phyloP scores from a whole-genome alignment of 2,888 invertebrate species.

The Diarsia brunnea region DNA sequence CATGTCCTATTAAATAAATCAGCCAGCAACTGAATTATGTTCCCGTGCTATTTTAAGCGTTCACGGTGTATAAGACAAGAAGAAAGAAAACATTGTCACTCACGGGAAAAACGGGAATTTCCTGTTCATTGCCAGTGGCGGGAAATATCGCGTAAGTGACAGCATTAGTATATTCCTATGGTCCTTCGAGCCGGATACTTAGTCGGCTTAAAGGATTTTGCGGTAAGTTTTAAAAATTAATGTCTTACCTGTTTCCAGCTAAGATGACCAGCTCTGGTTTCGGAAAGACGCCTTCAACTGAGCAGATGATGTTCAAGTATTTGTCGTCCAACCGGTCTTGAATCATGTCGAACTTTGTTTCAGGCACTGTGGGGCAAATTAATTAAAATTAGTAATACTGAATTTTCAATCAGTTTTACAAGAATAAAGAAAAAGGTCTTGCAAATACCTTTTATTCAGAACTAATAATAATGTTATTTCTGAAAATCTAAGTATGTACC shows the following conservation, averaged over 20 bases:
- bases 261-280: conserved; percentile 87
- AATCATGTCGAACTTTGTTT: conserved; percentile 87
- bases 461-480: background rate
- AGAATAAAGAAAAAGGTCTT: background rate
- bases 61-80: no score
- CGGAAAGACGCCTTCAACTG: conserved; percentile 90
- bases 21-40: background rate
- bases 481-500: background rate
- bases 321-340: conserved; percentile 85
- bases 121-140: no score
- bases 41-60: background rate
- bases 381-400: background rate
- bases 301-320: conserved; percentile 89
- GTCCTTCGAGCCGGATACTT: conserved; percentile 17
- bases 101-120: no score
- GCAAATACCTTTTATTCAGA: background rate
- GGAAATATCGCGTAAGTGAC: no score
- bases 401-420: background rate
- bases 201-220: background rate
- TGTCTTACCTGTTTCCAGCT: conserved; percentile 85
- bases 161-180: background rate
- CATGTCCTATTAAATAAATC: background rate
- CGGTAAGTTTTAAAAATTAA: background rate
- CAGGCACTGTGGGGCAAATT: conserved; percentile 79
- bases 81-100: no score